Evolutionary conservation across 2,797 vertebrate genomes (phyloP).

Genomic region (Cyprinella venusta): DNA sequence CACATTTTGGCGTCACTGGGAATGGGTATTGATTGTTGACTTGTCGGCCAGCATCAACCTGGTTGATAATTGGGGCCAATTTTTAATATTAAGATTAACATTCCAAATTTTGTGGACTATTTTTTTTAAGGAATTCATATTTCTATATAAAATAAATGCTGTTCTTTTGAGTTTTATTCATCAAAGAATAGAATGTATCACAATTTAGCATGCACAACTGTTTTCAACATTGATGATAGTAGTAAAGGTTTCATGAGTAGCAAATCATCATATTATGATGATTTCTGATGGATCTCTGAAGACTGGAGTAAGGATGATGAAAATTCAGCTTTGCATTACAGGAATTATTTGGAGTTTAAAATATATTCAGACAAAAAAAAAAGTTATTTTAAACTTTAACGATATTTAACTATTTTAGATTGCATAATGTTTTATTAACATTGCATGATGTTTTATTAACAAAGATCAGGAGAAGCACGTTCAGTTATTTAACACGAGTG

Average conservation of each 20-base stretch:
- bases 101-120: neutral
- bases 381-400: neutral
- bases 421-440: neutral
- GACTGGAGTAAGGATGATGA: too few relatives aligned
- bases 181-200: neutral
- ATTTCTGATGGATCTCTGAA: too few relatives aligned
- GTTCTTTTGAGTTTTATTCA: neutral
- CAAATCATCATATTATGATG: too few relatives aligned
- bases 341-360: too few relatives aligned
- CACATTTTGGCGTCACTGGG: neutral
- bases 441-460: too few relatives aligned
- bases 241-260: neutral
- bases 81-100: neutral
- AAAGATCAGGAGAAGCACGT: too few relatives aligned
- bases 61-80: neutral
- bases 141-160: neutral
- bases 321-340: too few relatives aligned
- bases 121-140: neutral
- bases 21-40: neutral
- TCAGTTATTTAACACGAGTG: too few relatives aligned
- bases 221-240: neutral
- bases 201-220: neutral
- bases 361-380: too few relatives aligned
- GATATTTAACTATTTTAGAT: neutral
- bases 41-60: neutral